A percentile compares a stretch with the other conserved stretches of the same genome.
These are phyloP conservation scores for Esox masquinongy DNA, from an alignment of 2,797 vertebrate genomes.

Conservation along the genomic window DNA sequence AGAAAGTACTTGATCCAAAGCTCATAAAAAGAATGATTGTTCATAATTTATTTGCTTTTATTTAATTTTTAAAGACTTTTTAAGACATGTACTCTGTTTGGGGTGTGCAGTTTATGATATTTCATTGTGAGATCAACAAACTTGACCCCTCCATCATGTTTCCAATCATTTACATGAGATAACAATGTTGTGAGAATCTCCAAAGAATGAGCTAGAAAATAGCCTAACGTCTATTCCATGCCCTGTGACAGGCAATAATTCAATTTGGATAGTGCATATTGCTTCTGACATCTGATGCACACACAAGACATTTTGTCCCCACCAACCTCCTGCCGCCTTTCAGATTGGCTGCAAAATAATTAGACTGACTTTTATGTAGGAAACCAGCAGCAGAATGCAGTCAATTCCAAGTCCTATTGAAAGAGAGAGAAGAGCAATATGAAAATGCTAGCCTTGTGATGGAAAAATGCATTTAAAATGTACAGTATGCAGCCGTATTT, in stretches of 20 bases:
- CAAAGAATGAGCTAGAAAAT: slow-evolving; percentile 53
- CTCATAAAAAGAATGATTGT: neutral
- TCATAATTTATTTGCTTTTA: neutral
- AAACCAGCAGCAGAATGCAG: slow-evolving; percentile 39
- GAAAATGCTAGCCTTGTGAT: slow-evolving; percentile 24
- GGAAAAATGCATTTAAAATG: slow-evolving; percentile 26
- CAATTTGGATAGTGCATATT: slow-evolving; percentile 64
- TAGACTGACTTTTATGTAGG: slow-evolving; percentile 60
- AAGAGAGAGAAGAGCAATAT: slow-evolving; percentile 48
- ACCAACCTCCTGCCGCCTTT: slow-evolving; percentile 33
- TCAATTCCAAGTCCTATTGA: slow-evolving; percentile 55
- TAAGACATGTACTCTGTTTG: neutral
- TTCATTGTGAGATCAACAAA: slow-evolving; percentile 37
- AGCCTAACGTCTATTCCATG: slow-evolving; percentile 46
- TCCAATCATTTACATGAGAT: slow-evolving; percentile 56
- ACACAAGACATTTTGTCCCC: slow-evolving; percentile 42
- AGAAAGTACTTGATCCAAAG: neutral
- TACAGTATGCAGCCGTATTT: slow-evolving; percentile 29
- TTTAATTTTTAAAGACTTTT: neutral
- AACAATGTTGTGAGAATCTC: slow-evolving; percentile 53
- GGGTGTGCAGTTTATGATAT: slow-evolving; percentile 9
- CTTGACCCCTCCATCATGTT: slow-evolving; percentile 63
- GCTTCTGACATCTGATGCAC: slow-evolving; percentile 65
- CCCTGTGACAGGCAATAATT: slow-evolving; percentile 62
- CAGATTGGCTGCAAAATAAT: slow-evolving; percentile 57